These are phyloP conservation scores for Brenthis hecate DNA, from an alignment of 2,888 invertebrate genomes.

Conservation along the genomic window DNA sequence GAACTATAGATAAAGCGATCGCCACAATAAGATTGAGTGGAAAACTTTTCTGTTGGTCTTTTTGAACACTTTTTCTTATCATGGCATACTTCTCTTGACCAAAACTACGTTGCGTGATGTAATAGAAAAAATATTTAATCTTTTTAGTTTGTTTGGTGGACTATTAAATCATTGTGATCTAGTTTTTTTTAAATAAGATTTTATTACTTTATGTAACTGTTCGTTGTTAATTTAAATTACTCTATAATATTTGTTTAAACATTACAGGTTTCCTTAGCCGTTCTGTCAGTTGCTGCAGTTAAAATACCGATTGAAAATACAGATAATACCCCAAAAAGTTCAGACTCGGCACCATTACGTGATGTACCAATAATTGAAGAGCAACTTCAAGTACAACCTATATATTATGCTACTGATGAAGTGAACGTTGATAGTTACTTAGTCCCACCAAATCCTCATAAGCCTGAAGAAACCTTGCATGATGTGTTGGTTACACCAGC, in stretches of 20 bases:
- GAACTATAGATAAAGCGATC: conserved; percentile 15
- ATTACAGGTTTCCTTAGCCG: conserved; percentile 61
- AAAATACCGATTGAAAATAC: conserved; percentile 62
- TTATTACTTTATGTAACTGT: conserved; percentile 24
- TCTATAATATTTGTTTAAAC: conserved; percentile 14
- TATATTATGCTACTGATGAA: conserved; percentile 60
- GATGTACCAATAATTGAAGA: conserved; percentile 41
- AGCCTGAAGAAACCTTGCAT: conserved; percentile 50
- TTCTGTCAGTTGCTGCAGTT: conserved; percentile 55
- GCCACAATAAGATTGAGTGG: conserved; percentile 30
- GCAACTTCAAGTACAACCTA: conserved; percentile 49
- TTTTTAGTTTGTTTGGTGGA: conserved; percentile 31
- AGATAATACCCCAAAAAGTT: conserved; percentile 44
- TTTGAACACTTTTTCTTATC: conserved; percentile 55
- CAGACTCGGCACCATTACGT: conserved; percentile 18
- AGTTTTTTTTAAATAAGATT: conserved; percentile 27
- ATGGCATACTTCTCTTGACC: conserved; percentile 67
- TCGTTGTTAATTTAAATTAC: conserved; percentile 6
- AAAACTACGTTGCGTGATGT: conserved; percentile 64
- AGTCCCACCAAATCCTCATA: conserved; percentile 60
- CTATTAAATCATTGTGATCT: conserved; percentile 26
- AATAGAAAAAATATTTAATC: conserved; percentile 55
- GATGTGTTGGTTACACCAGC: conserved; percentile 58
- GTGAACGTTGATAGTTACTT: conserved; percentile 60
- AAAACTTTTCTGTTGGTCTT: conserved; percentile 37